These are phyloP conservation scores for Hyposoter didymator DNA, from an alignment of 2,888 invertebrate species.

Conservation along the genomic window DNA sequence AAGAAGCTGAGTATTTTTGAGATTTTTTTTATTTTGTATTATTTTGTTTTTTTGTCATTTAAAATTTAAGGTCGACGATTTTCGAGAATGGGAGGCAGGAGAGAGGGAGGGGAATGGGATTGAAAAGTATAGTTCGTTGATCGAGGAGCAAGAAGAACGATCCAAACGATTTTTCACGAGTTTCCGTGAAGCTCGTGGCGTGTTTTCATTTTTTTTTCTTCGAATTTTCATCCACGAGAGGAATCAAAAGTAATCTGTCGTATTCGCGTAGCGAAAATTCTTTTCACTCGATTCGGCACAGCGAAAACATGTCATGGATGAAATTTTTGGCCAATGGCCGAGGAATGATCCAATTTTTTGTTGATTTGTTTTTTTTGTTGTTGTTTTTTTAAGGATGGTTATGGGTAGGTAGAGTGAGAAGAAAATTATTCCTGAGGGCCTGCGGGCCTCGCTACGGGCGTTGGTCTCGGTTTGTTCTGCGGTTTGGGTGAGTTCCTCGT, in stretches of 20 bases:
- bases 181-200: constrained; percentile 43
- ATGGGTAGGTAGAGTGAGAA: constrained; percentile 71
- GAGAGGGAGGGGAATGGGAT: constrained; percentile 46
- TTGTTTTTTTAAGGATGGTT: constrained; percentile 41
- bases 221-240: constrained; percentile 31
- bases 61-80: constrained; percentile 65
- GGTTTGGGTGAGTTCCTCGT: constrained; percentile 86
- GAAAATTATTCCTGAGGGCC: constrained; percentile 83
- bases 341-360: constrained; percentile 21
- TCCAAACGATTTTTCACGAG: not conserved
- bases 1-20: constrained; percentile 67
- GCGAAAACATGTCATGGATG: constrained; percentile 43
- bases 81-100: constrained; percentile 31
- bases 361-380: constrained; percentile 27
- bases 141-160: constrained; percentile 6
- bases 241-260: constrained; percentile 30
- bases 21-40: constrained; percentile 72
- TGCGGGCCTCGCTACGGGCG: constrained; percentile 79
- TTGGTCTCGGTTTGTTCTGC: constrained; percentile 85
- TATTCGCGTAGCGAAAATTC: constrained; percentile 20
- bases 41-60: constrained; percentile 68
- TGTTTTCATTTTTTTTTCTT: not conserved
- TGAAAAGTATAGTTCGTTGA: constrained; percentile 9
- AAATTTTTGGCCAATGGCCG: constrained; percentile 54
- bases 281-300: constrained; percentile 20